phyloP scores from a whole-genome alignment of 2,797 vertebrate genomes.

The Alauda arvensis region DNA sequence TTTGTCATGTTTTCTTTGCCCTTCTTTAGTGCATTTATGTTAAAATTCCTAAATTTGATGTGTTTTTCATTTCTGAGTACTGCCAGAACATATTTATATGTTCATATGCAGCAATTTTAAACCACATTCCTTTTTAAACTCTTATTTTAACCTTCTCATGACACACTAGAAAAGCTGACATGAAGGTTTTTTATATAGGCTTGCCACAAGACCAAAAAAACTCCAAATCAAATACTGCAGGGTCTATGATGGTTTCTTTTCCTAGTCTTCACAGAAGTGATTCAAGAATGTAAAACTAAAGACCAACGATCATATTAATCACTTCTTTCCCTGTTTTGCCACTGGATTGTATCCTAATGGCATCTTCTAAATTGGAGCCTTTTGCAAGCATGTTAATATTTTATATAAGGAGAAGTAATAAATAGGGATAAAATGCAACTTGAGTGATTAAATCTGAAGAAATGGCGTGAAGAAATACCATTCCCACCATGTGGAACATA shows the following conservation, averaged over 20 bases:
- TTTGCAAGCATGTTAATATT: neutral
- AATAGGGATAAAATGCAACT: neutral
- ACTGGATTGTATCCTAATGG: neutral
- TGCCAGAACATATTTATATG: neutral
- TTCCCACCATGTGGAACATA: accelerated
- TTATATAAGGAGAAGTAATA: neutral
- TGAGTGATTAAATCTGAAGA: neutral
- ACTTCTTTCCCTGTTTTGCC: neutral
- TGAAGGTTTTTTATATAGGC: neutral
- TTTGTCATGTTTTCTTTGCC: neutral
- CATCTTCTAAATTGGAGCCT: neutral
- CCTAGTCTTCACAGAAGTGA: neutral
- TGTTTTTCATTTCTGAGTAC: neutral
- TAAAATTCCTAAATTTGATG: neutral
- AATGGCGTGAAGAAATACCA: neutral
- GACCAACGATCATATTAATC: neutral
- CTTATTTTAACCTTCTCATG: neutral
- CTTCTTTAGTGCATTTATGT: neutral
- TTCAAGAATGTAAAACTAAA: neutral
- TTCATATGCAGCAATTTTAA: neutral
- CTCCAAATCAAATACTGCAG: neutral
- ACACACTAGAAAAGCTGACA: neutral
- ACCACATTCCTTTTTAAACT: neutral
- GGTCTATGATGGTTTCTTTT: neutral
- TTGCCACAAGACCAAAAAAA: neutral